Evolutionary conservation across 2,888 invertebrate species (phyloP).

Genomic region (Drosophila lutescens): DNA sequence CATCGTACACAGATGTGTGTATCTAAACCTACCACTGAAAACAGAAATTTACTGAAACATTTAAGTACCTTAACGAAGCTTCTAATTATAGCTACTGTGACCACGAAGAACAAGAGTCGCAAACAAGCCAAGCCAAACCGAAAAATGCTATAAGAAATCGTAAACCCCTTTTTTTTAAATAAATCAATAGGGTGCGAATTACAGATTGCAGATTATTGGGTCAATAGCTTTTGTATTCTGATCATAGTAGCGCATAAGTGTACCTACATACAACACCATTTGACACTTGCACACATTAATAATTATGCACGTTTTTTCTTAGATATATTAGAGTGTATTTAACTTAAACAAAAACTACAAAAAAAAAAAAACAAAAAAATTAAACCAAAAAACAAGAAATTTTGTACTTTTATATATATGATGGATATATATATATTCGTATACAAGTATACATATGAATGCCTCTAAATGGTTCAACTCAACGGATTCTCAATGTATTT

Average conservation of each 20-base stretch:
- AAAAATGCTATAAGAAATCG: constrained; percentile 5
- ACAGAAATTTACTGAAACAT: constrained; percentile 71
- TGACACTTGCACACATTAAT: constrained; percentile 7
- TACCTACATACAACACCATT: constrained; percentile 42
- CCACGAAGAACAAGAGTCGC: constrained; percentile 22
- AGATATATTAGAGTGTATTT: constrained; percentile 28
- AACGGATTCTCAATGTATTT: constrained; percentile 55
- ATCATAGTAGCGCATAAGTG: constrained; percentile 49
- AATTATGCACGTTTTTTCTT: constrained; percentile 25
- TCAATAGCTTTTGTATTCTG: constrained; percentile 43
- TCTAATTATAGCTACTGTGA: constrained; percentile 62
- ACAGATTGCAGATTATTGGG: constrained; percentile 5
- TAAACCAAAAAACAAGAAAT: constrained; percentile 10
- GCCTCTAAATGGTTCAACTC: constrained; percentile 23
- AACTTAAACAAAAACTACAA: constrained; percentile 13
- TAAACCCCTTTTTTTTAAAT: not conserved
- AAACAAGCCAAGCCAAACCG: constrained; percentile 8
- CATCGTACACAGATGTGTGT: constrained; percentile 48
- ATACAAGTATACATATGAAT: constrained; percentile 23
- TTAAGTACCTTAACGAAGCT: constrained; percentile 79
- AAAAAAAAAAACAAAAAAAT: constrained; percentile 13
- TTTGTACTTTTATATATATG: constrained; percentile 68
- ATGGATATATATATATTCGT: constrained; percentile 40
- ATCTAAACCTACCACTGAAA: constrained; percentile 70
- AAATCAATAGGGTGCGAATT: constrained; percentile 15